Base-by-base conservation (phyloP, 2,797 vertebrate genomes). In the Botia kubotai region DNA sequence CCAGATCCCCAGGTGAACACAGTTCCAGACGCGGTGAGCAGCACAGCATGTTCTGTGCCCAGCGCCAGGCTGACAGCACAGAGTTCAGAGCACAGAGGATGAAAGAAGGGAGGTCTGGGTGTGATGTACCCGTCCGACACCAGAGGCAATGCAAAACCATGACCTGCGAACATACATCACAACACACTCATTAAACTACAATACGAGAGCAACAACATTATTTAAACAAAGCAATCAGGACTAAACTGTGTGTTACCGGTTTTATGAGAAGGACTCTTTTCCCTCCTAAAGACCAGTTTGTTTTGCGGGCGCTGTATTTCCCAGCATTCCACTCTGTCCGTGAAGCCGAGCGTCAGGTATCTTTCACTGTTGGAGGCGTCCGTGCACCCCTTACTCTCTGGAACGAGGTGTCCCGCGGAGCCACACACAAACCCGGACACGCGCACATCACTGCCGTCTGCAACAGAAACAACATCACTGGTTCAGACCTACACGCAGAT, bases 1-100 rank as follows among this genome's bases (percentile, higher is more conserved):
- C 97, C 96, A 3, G 90, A 84, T 48, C 97, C 97, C 97, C 97
- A 98, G 39, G 93, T 91, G 84, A 94, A 95, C 67, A 96, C 88
- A 6, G 87, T 87, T 17, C 95, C 96, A 1, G 78, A 82, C 2
- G 75, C 79, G 3, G 84, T 93, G 77, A 98, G 94, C 7, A 95
- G 90, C 66, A 97, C 0, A 0, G 75, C 95, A n/a, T 98, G 97
- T 65, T 95, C 95, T 0, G 88, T 82, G 14, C 97, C 94, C 88
- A 98, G 81, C 0, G 88, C 92, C 78, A 99, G 89, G 60, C 85
- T 92, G 48, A 87, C 93, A 0, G 91, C 96, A 23, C 73, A 88
- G 70, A 97, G 82, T 16, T 88, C 88, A 0, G 85, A 84, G 0
- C 92, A 88, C 65, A 98, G 88, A 0, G 93, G 46, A 2, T 26